phyloP scores from a whole-genome alignment of 2,113 vertebrate genomes.

The Electrona antarctica region DNA sequence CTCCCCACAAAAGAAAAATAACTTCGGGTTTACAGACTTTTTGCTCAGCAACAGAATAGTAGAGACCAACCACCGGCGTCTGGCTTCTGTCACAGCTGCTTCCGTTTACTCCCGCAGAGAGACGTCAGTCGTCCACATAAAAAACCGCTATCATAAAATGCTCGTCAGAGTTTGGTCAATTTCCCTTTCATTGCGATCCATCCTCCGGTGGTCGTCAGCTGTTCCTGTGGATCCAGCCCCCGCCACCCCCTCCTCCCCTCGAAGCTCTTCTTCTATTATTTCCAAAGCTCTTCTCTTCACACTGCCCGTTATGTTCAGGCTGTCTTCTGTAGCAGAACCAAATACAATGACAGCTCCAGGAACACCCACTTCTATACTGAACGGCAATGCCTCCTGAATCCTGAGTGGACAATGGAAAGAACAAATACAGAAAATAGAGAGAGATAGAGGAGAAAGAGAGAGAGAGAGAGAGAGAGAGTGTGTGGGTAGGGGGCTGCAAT shows the following conservation, averaged over 20 bases:
- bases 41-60: constrained; percentile 73
- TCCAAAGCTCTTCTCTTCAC: constrained; percentile 54
- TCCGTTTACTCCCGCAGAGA: constrained; percentile 47
- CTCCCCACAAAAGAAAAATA: constrained; percentile 22
- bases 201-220: constrained; percentile 57
- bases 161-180: constrained; percentile 60
- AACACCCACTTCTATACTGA: constrained; percentile 73
- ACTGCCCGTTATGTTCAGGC: constrained; percentile 51
- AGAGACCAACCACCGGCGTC: constrained; percentile 48
- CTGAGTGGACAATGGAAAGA: constrained; percentile 61
- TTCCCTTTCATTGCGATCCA: constrained; percentile 65
- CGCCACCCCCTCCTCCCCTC: constrained; percentile 34
- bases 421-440: constrained; percentile 54
- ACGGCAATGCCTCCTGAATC: constrained; percentile 61
- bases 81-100: constrained; percentile 50
- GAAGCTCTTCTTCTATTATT: constrained; percentile 57
- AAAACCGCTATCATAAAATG: constrained; percentile 54
- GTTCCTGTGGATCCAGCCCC: constrained; percentile 60
- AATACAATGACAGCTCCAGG: constrained; percentile 73
- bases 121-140: constrained; percentile 47
- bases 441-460: constrained; percentile 35
- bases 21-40: constrained; percentile 67
- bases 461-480: constrained; percentile 31
- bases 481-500: constrained; percentile 44
- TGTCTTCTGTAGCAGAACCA: constrained; percentile 73